phyloP scores from a whole-genome alignment of 30 jellyfish, hydroid and myxozoan genomes.

The Chironex yamaguchii region DNA sequence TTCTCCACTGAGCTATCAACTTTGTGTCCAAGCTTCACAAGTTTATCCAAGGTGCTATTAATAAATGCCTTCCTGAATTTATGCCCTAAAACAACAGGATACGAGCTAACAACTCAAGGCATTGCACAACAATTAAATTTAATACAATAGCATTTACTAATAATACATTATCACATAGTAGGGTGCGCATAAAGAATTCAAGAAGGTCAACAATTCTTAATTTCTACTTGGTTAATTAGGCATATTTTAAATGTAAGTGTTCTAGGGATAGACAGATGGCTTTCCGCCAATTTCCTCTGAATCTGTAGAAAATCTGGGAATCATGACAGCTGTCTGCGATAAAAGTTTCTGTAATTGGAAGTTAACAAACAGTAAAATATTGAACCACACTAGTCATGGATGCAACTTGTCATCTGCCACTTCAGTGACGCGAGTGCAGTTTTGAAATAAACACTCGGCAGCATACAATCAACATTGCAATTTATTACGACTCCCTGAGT shows the following conservation, averaged over 20 bases:
- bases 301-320: not conserved
- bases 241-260: not conserved
- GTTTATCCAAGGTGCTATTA: slow-evolving; percentile 13
- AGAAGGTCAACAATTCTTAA: too few species aligned
- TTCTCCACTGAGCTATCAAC: slow-evolving; percentile 37
- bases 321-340: not conserved
- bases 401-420: too few species aligned
- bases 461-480: too few species aligned
- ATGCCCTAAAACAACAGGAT: slow-evolving; percentile 21
- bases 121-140: not conserved
- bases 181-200: not conserved
- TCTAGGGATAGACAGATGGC: not conserved
- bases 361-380: too few species aligned
- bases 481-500: too few species aligned
- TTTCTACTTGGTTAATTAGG: too few species aligned
- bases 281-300: not conserved
- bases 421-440: too few species aligned
- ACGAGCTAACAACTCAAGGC: not conserved
- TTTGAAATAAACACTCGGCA: too few species aligned
- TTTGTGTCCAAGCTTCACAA: slow-evolving; percentile 64
- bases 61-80: slow-evolving; percentile 56
- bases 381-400: too few species aligned
- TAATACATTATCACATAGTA: too few species aligned
- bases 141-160: too few species aligned
- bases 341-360: too few species aligned